phyloP scores from a whole-genome alignment of 35 echinoderm and acorn worm species.

The Eucidaris tribuloides region DNA sequence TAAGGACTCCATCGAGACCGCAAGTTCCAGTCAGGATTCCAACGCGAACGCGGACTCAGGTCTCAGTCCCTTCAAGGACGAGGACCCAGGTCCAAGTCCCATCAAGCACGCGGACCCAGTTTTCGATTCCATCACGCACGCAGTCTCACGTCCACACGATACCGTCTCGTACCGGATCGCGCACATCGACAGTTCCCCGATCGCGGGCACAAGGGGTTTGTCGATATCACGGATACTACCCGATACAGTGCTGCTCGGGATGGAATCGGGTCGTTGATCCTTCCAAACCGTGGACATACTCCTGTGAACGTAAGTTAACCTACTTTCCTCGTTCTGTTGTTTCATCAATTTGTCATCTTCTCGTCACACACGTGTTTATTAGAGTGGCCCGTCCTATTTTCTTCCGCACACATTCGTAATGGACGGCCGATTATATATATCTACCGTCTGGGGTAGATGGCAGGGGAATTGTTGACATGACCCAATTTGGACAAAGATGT shows the following conservation, averaged over 20 bases:
- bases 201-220: conserved; percentile 3
- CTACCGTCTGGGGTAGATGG: too few species aligned
- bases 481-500: too few species aligned
- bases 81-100: not conserved
- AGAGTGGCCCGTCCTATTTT: too few species aligned
- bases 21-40: not conserved
- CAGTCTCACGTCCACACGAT: not conserved
- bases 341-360: not conserved
- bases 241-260: not conserved
- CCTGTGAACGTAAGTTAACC: conserved; percentile 19
- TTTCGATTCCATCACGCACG: not conserved
- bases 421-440: too few species aligned
- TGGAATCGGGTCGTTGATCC: conserved; percentile 9
- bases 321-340: not conserved
- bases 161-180: not conserved
- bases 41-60: not conserved
- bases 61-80: not conserved
- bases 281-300: not conserved
- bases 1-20: not conserved
- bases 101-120: not conserved
- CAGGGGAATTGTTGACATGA: too few species aligned
- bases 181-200: not conserved
- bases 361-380: too few species aligned
- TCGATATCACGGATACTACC: conserved; percentile 10
- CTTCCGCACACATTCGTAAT: too few species aligned